Conservation (phyloP, 2,113 vertebrate genomes). For the Haemorhous mexicanus region DNA sequence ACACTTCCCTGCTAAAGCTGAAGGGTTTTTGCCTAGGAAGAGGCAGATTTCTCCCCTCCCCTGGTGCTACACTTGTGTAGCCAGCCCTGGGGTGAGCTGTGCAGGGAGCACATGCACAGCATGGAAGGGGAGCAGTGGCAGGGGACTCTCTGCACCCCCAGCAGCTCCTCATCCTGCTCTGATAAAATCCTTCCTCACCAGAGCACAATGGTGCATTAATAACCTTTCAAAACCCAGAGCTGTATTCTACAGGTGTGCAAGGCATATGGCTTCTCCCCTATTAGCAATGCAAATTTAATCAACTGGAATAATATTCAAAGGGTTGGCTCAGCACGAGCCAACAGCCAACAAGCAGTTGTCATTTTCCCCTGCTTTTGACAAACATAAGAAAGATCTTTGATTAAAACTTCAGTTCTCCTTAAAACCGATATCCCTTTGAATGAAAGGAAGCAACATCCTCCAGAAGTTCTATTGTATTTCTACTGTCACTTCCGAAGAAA, state of each 20-base stretch:
- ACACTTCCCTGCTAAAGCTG: background rate
- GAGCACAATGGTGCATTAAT: background rate
- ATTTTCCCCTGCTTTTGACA: background rate
- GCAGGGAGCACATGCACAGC: background rate
- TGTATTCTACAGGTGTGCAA: constrained; percentile 43
- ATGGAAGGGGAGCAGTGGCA: accelerated
- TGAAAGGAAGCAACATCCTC: background rate
- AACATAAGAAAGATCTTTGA: constrained; percentile 29
- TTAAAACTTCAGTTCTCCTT: constrained; percentile 35
- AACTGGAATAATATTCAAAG: constrained; percentile 47
- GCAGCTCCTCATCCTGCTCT: background rate
- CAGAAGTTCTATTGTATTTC: background rate
- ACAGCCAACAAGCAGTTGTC: constrained; percentile 24
- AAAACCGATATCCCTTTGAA: background rate
- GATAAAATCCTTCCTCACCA: background rate
- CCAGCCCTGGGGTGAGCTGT: background rate
- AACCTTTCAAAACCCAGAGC: constrained; percentile 1
- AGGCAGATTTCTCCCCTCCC: background rate
- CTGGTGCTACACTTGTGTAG: background rate
- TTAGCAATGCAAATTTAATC: constrained; percentile 70
- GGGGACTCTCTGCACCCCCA: background rate
- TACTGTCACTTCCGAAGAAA: background rate
- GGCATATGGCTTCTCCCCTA: constrained; percentile 40
- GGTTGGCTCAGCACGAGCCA: constrained; percentile 28
- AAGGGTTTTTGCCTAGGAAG: background rate